These are phyloP conservation scores for Poecilia gillii DNA, from an alignment of 2,797 vertebrate species.

Conservation along the genomic window DNA sequence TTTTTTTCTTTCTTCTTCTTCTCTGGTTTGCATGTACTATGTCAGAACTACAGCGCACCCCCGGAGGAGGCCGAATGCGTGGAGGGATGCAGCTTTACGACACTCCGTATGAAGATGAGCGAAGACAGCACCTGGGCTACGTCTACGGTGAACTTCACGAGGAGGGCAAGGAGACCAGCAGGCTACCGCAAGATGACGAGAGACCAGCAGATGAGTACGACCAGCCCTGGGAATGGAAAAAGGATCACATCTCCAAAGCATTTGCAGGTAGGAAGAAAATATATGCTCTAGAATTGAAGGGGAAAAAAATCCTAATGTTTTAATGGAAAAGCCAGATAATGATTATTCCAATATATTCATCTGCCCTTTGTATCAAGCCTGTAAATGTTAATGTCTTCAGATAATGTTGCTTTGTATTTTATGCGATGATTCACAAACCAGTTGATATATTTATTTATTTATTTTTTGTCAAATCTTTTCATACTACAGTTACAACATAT, in stretches of 20 bases:
- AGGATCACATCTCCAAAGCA: slow-evolving; percentile 91
- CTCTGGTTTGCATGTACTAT: slow-evolving; percentile 15
- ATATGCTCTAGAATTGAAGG: background rate
- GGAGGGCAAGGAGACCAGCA: slow-evolving; percentile 82
- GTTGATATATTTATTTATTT: background rate
- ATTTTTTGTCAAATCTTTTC: no score
- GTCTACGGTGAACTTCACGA: slow-evolving; percentile 65
- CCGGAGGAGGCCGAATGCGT: slow-evolving; percentile 54
- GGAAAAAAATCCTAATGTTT: background rate
- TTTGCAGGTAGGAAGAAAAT: slow-evolving; percentile 85
- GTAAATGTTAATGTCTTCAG: slow-evolving; percentile 9
- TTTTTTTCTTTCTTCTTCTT: background rate
- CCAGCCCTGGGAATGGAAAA: slow-evolving; percentile 98
- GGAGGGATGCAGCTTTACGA: slow-evolving; percentile 89
- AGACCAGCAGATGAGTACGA: slow-evolving; percentile 93
- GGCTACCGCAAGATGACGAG: slow-evolving; percentile 90
- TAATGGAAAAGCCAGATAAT: background rate
- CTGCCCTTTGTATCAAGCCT: background rate
- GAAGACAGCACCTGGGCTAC: slow-evolving; percentile 38
- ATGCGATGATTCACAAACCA: background rate
- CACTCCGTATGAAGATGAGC: slow-evolving; percentile 89
- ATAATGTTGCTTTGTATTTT: background rate
- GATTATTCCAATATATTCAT: background rate
- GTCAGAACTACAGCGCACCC: slow-evolving; percentile 79
- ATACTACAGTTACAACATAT: background rate